Percentiles rank a stretch among this genome's conserved stretches.
Conservation (phyloP, 2,113 vertebrate species). For the Syrrhaptes paradoxus region DNA sequence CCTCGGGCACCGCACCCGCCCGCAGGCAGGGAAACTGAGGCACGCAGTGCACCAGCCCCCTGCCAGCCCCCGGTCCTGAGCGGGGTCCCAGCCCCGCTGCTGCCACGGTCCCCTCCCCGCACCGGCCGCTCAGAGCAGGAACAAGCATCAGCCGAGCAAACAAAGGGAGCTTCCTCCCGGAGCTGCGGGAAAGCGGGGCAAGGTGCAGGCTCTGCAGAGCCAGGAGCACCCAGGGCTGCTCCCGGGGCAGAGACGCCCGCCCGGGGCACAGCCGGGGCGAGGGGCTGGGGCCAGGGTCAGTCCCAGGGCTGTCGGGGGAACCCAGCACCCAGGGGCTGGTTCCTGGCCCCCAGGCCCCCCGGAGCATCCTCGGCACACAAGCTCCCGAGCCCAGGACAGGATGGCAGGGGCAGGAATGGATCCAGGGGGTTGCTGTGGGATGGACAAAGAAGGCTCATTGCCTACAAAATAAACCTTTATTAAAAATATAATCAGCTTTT, state of each 20-base stretch:
- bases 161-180: constrained; percentile 26
- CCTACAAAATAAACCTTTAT: constrained; percentile 51
- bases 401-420: no score
- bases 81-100: fast-evolving
- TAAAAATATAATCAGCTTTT: constrained; percentile 16
- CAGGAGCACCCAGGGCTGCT: fast-evolving
- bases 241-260: no score
- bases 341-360: neutral
- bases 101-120: fast-evolving
- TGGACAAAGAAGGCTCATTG: fast-evolving
- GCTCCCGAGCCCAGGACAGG: neutral
- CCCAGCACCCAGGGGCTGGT: fast-evolving
- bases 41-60: neutral
- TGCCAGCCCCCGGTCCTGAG: fast-evolving
- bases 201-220: neutral
- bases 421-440: fast-evolving
- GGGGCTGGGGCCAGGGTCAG: fast-evolving
- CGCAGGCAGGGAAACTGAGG: neutral
- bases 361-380: neutral
- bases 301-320: neutral
- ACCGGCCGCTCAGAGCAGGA: neutral
- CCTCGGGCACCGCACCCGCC: neutral
- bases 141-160: neutral
- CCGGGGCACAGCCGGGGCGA: fast-evolving
- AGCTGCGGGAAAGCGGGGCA: neutral